phyloP scores from a whole-genome alignment of 1,140 invertebrate species.

The Drosophila serrata region DNA sequence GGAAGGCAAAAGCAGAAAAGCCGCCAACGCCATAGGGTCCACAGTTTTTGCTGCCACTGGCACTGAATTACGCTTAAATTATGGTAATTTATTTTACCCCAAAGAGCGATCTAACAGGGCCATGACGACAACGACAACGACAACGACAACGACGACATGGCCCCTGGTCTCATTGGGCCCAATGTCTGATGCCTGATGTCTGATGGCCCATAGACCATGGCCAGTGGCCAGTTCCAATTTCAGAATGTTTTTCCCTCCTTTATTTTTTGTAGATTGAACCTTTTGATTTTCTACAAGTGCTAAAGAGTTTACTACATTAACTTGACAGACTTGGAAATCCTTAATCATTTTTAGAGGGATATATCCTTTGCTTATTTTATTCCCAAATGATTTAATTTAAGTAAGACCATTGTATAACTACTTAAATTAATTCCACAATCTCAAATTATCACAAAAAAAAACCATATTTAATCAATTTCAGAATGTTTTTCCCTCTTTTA shows the following conservation, averaged over 20 bases:
- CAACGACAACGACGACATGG: slow-evolving; percentile 43
- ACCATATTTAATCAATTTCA: too few relatives aligned
- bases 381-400: too few relatives aligned
- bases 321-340: background rate
- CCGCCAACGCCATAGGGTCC: slow-evolving; percentile 12
- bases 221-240: slow-evolving; percentile 18
- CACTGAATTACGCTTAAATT: slow-evolving; percentile 83
- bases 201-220: slow-evolving; percentile 13
- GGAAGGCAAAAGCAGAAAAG: background rate
- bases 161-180: slow-evolving; percentile 30
- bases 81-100: slow-evolving; percentile 84
- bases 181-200: slow-evolving; percentile 32
- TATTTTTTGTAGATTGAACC: background rate
- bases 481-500: slow-evolving; percentile 2
- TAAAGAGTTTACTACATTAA: slow-evolving; percentile 12
- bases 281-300: background rate
- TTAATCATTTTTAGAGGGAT: background rate
- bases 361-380: background rate
- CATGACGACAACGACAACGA: slow-evolving; percentile 56
- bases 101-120: slow-evolving; percentile 79
- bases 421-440: too few relatives aligned
- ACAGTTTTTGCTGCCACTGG: slow-evolving; percentile 56
- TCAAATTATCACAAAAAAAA: too few relatives aligned
- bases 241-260: slow-evolving; percentile 1
- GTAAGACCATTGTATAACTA: too few relatives aligned